Conservation (phyloP, 1,140 invertebrate species). For the Zaprionus vittiger region DNA sequence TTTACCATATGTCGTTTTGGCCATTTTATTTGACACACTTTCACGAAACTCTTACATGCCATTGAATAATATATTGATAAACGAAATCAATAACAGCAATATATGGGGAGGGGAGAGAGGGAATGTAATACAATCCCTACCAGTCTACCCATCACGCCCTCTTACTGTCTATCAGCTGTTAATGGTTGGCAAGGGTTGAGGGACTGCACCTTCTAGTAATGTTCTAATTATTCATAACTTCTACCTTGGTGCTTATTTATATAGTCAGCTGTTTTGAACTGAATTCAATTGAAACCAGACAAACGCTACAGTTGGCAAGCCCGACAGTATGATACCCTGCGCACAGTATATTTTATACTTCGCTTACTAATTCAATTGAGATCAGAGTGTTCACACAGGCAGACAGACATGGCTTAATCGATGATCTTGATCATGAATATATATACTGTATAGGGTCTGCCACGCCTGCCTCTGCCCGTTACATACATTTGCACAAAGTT, state of each 20-base stretch:
- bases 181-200: background rate
- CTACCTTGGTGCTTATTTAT: background rate
- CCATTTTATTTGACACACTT: background rate
- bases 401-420: too few relatives aligned
- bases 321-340: too few relatives aligned
- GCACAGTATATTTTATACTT: too few relatives aligned
- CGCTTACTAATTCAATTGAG: too few relatives aligned
- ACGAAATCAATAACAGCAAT: background rate
- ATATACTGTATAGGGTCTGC: too few relatives aligned
- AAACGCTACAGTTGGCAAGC: too few relatives aligned
- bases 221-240: constrained; percentile 6
- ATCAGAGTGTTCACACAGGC: too few relatives aligned
- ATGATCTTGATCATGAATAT: too few relatives aligned
- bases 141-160: background rate
- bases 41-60: background rate
- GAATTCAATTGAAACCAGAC: background rate
- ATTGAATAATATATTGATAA: constrained; percentile 3
- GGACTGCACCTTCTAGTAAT: background rate
- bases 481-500: too few relatives aligned
- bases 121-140: too few relatives aligned
- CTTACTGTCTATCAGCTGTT: background rate
- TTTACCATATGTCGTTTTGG: constrained; percentile 1
- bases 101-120: background rate
- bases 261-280: constrained; percentile 2
- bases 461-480: too few relatives aligned